Percentiles rank a stretch among this genome's conserved stretches.
phyloP scores from a whole-genome alignment of 2,797 vertebrate genomes.

The Crocidura indochinensis region DNA sequence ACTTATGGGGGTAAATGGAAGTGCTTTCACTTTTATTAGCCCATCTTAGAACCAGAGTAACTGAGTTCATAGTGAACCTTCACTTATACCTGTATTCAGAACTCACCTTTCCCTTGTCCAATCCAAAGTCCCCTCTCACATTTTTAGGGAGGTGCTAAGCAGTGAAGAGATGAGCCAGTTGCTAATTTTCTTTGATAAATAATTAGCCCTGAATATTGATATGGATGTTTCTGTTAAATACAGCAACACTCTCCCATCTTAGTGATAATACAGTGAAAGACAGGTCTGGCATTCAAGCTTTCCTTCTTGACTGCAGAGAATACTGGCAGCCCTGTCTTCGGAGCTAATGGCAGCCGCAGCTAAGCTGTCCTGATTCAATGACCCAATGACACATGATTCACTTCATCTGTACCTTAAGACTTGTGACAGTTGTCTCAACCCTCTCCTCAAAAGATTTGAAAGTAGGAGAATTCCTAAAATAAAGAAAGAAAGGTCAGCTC shows the following conservation, averaged over 20 bases:
- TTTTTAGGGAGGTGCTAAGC: background rate
- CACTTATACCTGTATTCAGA: background rate
- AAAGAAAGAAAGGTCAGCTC: conserved; percentile 79
- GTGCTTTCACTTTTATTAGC: background rate
- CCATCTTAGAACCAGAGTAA: background rate
- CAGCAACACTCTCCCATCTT: background rate
- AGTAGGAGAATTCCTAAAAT: conserved; percentile 96
- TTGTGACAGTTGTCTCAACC: conserved; percentile 97
- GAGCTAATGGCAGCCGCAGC: background rate
- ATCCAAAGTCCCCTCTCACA: background rate
- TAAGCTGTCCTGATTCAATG: conserved; percentile 64
- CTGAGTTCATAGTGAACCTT: background rate
- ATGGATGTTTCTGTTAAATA: background rate
- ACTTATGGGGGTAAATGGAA: background rate
- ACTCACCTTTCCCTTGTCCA: background rate
- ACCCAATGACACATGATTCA: conserved; percentile 44
- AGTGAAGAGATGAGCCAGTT: background rate
- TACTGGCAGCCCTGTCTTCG: background rate
- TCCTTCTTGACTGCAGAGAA: background rate
- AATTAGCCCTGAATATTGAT: background rate
- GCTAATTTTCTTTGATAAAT: background rate
- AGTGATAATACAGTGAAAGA: conserved; percentile 1
- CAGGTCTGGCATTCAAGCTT: background rate
- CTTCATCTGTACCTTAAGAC: conserved; percentile 94
- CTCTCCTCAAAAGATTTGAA: conserved; percentile 99